A percentile compares a stretch with the other conserved stretches of the same genome.
Evolutionary conservation across 2,113 vertebrate genomes (phyloP).

Genomic region (Symphodus melops): DNA sequence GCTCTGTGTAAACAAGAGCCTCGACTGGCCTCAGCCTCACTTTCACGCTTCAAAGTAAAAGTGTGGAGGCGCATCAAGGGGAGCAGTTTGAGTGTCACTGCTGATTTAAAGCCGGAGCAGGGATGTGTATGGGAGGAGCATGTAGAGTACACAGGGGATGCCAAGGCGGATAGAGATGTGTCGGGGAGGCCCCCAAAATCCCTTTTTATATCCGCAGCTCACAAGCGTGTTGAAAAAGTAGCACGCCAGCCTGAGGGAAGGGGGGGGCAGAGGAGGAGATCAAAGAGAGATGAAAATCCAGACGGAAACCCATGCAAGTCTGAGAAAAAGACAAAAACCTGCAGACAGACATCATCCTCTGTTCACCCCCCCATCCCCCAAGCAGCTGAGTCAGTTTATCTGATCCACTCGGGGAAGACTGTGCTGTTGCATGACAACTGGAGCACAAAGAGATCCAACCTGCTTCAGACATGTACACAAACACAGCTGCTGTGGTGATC

Average conservation of each 20-base stretch:
- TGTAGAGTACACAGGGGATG: conserved; percentile 58
- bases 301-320: conserved; percentile 50
- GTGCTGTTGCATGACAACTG: conserved; percentile 48
- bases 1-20: conserved; percentile 26
- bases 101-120: conserved; percentile 59
- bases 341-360: conserved; percentile 34
- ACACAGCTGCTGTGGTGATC: conserved; percentile 51
- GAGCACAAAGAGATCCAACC: conserved; percentile 60
- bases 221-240: conserved; percentile 51
- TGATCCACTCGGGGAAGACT: conserved; percentile 44
- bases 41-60: conserved; percentile 69
- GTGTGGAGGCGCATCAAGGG: conserved; percentile 58
- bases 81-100: conserved; percentile 46
- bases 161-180: conserved; percentile 56
- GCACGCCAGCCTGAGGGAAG: conserved; percentile 35
- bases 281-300: conserved; percentile 64
- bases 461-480: conserved; percentile 54
- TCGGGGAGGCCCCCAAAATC: conserved; percentile 62
- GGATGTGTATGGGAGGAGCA: conserved; percentile 61
- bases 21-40: conserved; percentile 16
- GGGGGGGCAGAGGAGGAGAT: conserved; percentile 28
- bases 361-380: background rate
- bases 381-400: conserved; percentile 63
- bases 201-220: conserved; percentile 63
- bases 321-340: conserved; percentile 43